Conservation (phyloP, 2,888 invertebrate species). For the Gastrophysa polygoni region DNA sequence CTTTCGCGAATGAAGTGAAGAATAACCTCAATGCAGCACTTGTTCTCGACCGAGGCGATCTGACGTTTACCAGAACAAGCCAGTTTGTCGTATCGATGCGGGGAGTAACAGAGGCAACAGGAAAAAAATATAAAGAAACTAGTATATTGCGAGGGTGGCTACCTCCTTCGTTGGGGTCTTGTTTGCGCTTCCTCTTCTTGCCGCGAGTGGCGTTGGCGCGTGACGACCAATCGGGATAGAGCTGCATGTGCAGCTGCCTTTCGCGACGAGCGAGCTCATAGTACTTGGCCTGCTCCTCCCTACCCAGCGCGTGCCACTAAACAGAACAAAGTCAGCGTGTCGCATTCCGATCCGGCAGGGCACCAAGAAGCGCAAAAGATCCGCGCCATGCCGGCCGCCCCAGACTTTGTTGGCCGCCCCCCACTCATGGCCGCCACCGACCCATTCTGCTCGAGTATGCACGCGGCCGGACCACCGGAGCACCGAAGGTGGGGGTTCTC, state of each 20-base stretch:
- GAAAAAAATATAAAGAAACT: slow-evolving; percentile 25
- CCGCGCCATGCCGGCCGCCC: slow-evolving; percentile 41
- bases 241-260: slow-evolving; percentile 98
- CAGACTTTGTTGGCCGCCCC: slow-evolving; percentile 23
- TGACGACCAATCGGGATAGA: slow-evolving; percentile 99
- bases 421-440: slow-evolving; percentile 42
- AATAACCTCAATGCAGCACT: too few relatives aligned
- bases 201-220: slow-evolving; percentile 99
- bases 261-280: slow-evolving; percentile 99
- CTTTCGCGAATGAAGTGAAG: slow-evolving; percentile 6
- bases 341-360: slow-evolving; percentile 55
- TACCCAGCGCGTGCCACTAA: slow-evolving; percentile 99
- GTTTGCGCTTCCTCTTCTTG: slow-evolving; percentile 99
- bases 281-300: slow-evolving; percentile 99
- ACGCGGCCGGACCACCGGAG: slow-evolving; percentile 38
- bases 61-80: too few relatives aligned
- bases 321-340: slow-evolving; percentile 54
- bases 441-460: slow-evolving; percentile 49
- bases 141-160: slow-evolving; percentile 63
- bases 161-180: slow-evolving; percentile 97
- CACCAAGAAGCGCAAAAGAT: slow-evolving; percentile 58
- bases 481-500: slow-evolving; percentile 34
- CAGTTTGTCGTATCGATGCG: slow-evolving; percentile 15
- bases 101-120: neutral
- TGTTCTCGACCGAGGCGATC: too few relatives aligned